phyloP scores from a whole-genome alignment of 2,113 vertebrate species.

The Thamnaconus septentrionalis region DNA sequence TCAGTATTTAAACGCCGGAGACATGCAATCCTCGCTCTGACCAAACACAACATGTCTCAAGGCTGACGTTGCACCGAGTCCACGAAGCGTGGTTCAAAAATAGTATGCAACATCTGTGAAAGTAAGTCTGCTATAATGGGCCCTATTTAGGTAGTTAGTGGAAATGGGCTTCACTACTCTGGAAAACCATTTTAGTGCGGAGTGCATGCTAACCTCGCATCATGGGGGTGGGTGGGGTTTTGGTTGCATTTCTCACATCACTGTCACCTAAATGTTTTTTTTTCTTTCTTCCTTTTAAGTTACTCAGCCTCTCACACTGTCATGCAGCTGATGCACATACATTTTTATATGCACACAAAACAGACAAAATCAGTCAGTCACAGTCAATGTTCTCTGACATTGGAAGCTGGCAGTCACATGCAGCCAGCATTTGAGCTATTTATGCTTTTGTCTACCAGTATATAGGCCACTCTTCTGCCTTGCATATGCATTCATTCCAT shows the following conservation, averaged over 20 bases:
- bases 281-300: slow-evolving; percentile 22
- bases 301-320: too few species aligned
- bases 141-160: slow-evolving; percentile 60
- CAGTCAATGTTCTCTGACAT: too few species aligned
- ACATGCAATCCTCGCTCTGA: too few species aligned
- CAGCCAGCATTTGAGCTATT: not conserved
- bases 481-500: slow-evolving; percentile 4
- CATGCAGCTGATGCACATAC: too few species aligned
- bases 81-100: slow-evolving; percentile 14
- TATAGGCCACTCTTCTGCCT: not conserved
- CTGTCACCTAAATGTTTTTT: slow-evolving; percentile 2
- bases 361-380: too few species aligned
- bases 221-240: slow-evolving; percentile 19
- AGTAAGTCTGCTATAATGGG: slow-evolving; percentile 43
- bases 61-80: too few species aligned
- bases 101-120: slow-evolving; percentile 53
- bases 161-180: slow-evolving; percentile 63
- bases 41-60: too few species aligned
- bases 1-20: slow-evolving; percentile 11
- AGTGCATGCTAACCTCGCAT: not conserved
- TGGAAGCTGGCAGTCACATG: too few species aligned
- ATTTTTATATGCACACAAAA: too few species aligned
- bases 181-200: slow-evolving; percentile 47
- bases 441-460: not conserved
- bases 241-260: slow-evolving; percentile 36